Conservation (phyloP, 2,888 invertebrate genomes). For the Cenopis cana region DNA sequence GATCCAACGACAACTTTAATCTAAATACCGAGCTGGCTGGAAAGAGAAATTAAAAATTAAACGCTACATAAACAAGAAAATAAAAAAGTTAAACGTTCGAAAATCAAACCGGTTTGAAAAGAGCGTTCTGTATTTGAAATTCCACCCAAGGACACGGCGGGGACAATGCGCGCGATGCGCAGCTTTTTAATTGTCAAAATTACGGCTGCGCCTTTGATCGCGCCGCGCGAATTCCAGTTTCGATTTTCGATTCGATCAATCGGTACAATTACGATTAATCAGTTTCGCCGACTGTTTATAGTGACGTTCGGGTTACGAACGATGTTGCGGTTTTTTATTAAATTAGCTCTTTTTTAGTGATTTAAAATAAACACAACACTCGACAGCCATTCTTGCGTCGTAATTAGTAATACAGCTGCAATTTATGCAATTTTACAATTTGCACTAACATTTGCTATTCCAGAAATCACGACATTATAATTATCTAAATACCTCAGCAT, state of each 20-base stretch:
- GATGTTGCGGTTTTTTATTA: slow-evolving; percentile 19
- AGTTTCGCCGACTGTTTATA: slow-evolving; percentile 26
- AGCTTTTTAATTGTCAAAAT: slow-evolving; percentile 84
- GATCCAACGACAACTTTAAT: slow-evolving; percentile 65
- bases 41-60: slow-evolving; percentile 56
- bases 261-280: slow-evolving; percentile 44
- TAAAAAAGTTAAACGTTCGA: slow-evolving; percentile 48
- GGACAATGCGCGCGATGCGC: slow-evolving; percentile 73
- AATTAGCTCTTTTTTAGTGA: slow-evolving; percentile 24
- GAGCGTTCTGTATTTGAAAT: slow-evolving; percentile 66
- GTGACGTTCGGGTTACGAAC: slow-evolving; percentile 27
- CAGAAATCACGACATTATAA: slow-evolving; percentile 5
- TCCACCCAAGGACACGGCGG: slow-evolving; percentile 78
- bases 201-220: slow-evolving; percentile 71
- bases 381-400: neutral
- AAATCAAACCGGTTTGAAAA: slow-evolving; percentile 72
- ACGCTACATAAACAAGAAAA: slow-evolving; percentile 53
- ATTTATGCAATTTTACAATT: slow-evolving; percentile 20
- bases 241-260: slow-evolving; percentile 56
- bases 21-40: slow-evolving; percentile 22
- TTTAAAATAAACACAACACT: neutral
- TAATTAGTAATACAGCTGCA: slow-evolving; percentile 8
- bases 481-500: slow-evolving; percentile 4
- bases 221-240: slow-evolving; percentile 66
- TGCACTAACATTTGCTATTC: slow-evolving; percentile 2